Conservation (phyloP, 2,113 vertebrate species). For the Myiozetetes cayanensis region DNA sequence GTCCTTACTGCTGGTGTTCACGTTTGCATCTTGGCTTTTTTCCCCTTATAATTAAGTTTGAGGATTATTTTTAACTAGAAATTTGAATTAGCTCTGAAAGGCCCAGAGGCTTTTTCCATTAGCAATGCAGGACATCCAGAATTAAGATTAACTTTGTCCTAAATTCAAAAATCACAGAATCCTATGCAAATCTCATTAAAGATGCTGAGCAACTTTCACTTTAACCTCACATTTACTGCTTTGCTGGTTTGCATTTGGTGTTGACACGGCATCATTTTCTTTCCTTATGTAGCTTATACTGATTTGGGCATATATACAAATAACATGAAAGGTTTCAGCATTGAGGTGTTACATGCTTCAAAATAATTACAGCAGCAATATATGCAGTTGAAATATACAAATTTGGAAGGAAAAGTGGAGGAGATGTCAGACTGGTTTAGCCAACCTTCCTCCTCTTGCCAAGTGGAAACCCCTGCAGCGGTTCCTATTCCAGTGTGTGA, state of each 20-base stretch:
- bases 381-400: background rate
- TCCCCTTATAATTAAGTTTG: background rate
- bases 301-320: background rate
- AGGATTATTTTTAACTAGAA: background rate
- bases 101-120: background rate
- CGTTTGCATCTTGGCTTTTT: background rate
- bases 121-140: background rate
- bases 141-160: background rate
- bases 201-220: background rate
- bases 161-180: background rate
- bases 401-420: background rate
- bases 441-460: background rate
- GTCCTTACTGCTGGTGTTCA: background rate
- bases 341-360: background rate
- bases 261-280: background rate
- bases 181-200: background rate
- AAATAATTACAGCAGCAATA: background rate
- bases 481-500: background rate
- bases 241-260: background rate
- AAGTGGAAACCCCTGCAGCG: background rate
- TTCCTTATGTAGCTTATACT: background rate
- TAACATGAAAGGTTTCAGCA: background rate
- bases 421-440: background rate
- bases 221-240: background rate
- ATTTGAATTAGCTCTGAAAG: background rate